Base-by-base conservation (phyloP, 1,140 invertebrate genomes). In the Drosophila nigromelanica region DNA sequence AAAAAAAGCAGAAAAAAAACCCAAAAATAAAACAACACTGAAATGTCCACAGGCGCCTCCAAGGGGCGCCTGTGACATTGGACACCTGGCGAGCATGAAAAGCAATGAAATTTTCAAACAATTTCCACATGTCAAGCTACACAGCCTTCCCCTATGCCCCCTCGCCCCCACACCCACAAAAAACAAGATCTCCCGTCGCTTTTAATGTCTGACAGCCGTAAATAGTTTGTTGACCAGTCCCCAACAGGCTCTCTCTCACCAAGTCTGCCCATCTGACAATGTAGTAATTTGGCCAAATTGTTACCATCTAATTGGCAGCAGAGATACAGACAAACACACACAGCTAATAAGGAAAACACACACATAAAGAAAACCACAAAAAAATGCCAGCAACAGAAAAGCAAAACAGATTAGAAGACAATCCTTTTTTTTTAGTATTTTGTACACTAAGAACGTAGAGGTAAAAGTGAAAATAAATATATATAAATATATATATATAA, bases 61-160 rank as follows among this genome's bases (percentile, higher is more conserved):
- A 21, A 33, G 39, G 54, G 40, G 3, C 12, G 18, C 21, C 24
- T 59, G 39, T 15, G 54, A 45, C 55, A 60, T 39, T 54, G 40
- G 58, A 52, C 71, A 69, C 66, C 64, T 73, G 71, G 51, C 18
- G 64, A 35, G 67, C 69, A 54, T 59, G 54, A 56, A 43, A 66
- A 66, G 24, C 72, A 66, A 78, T 78, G 60, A 61, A 70, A 78
- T 62, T 78, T 75, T 74, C 75, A 61, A 78, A 75, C 67, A 64
- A 71, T 71, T 75, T 74, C 33, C 72, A 56, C 55, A 64, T 78
- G 75, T 78, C 75, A 70, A 56, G 42, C 56, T 11, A 24, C 39
- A 27, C 35, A 10, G 24, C 6, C 14, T 24, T 1, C n/a, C 0
- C 21, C 21, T 2, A 24, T 24, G 3, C 14, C 48, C n/a, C 12